These are phyloP conservation scores for Formica exsecta DNA, from an alignment of 1,140 invertebrate genomes.

Conservation along the genomic window DNA sequence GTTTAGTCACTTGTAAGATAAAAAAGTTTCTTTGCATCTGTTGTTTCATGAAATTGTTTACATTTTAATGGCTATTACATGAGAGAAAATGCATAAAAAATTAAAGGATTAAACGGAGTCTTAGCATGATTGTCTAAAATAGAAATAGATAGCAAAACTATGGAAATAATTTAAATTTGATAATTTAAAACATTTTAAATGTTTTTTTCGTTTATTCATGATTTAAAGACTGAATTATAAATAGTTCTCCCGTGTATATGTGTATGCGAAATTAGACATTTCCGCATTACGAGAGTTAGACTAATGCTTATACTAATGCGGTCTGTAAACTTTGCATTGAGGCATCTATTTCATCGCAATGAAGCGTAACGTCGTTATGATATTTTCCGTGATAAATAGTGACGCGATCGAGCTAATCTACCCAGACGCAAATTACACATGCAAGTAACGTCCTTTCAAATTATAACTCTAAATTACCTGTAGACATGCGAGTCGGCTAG, in stretches of 20 bases:
- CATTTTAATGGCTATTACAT: background rate
- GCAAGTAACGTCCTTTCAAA: background rate
- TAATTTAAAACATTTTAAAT: background rate
- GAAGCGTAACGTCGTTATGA: slow-evolving; percentile 20
- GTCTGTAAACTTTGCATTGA: background rate
- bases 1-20: background rate
- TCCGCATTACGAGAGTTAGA: background rate
- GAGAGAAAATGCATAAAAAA: background rate
- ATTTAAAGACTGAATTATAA: background rate
- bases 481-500: slow-evolving; percentile 8
- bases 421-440: background rate
- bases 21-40: background rate
- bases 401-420: slow-evolving; percentile 19
- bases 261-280: background rate
- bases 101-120: background rate
- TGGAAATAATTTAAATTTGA: background rate
- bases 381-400: slow-evolving; percentile 30
- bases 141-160: background rate
- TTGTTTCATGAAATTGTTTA: background rate
- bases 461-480: background rate
- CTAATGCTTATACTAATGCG: background rate
- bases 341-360: background rate
- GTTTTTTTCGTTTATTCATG: background rate
- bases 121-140: background rate
- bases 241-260: background rate